phyloP scores from a whole-genome alignment of 2,113 vertebrate genomes.

The Spilogale gracilis region DNA sequence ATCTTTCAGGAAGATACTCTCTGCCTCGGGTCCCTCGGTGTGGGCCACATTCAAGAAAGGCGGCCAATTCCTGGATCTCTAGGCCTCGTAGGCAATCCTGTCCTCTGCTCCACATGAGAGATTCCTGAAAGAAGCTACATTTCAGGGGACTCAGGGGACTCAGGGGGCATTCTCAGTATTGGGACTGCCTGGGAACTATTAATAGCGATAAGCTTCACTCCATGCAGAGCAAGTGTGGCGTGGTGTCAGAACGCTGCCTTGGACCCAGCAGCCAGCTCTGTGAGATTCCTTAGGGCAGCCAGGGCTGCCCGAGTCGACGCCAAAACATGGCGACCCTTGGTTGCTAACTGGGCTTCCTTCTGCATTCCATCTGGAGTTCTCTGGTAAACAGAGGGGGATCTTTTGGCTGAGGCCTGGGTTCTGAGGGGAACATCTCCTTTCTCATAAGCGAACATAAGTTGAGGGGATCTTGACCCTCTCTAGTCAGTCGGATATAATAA shows the following conservation, averaged over 20 bases:
- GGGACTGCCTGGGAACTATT: not conserved
- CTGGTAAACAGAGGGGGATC: not conserved
- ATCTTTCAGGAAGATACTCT: not conserved
- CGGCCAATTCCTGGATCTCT: too few relatives aligned
- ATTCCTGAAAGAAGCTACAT: accelerated
- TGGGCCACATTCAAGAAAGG: not conserved
- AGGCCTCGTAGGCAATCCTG: not conserved
- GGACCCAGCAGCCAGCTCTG: accelerated
- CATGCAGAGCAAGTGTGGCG: too few relatives aligned
- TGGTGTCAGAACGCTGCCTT: not conserved
- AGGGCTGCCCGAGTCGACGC: accelerated
- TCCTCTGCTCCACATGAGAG: not conserved
- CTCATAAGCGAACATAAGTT: not conserved
- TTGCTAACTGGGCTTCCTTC: not conserved
- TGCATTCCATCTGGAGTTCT: not conserved
- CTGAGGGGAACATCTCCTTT: not conserved
- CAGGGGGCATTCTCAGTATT: not conserved
- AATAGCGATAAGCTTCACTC: not conserved
- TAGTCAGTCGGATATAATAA: not conserved
- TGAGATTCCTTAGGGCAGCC: not conserved
- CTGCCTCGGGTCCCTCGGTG: accelerated
- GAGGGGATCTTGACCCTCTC: not conserved
- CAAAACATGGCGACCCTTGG: not conserved
- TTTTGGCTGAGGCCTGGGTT: not conserved
- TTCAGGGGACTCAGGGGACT: not conserved